Evolutionary conservation across 2,113 vertebrate species (phyloP), one percentile per base, ranked within the genome.

Genomic region (Excalfactoria chinensis): DNA sequence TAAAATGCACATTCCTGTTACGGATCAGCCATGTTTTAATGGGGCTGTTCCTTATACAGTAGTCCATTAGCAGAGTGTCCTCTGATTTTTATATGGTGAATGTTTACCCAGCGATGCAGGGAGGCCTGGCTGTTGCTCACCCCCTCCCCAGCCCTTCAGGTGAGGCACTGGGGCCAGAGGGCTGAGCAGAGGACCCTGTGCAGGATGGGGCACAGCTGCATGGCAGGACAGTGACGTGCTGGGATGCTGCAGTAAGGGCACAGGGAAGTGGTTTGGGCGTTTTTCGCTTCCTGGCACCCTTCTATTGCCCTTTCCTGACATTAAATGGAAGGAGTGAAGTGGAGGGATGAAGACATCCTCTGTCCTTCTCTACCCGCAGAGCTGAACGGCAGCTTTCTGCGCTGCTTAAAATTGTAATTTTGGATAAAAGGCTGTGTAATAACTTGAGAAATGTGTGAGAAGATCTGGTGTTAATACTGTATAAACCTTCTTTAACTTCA

Each of bases 401-500:
- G 8, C 69, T 21, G 90, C 95, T 90, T 89, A 68, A 90, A 92
- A 93, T 69, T 85, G 94, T 91, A 93, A 55, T 95, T 95, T 93
- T 91, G 92, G 60, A 66, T 83, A 89, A 96, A 95, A 89, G 94
- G 66, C 87, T 93, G 86, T 85, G 83, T 89, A 84, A 76, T 90
- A 94, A 95, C 93, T 94, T 73, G 70, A 88, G 55, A 68, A 95
- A 70, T 85, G 74, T 93, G 75, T 28, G 92, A 96, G 92, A 58
- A 93, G 85, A 96, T 95, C 95, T 96, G 26, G 25, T 95, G 87
- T 97, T 97, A 93, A 96, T 97, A 89, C 93, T 94, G 86, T 79
- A 83, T 95, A 96, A 96, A 81, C n/a, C 96, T 95, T 66, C 95
- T 97, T 96, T 97, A 97, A 96, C 95, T 95, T 93, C 92, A 97